A percentile compares a stretch with the other conserved stretches of the same genome.
Conservation (phyloP, 2,888 invertebrate species). For the Epinotia brunnichana region DNA sequence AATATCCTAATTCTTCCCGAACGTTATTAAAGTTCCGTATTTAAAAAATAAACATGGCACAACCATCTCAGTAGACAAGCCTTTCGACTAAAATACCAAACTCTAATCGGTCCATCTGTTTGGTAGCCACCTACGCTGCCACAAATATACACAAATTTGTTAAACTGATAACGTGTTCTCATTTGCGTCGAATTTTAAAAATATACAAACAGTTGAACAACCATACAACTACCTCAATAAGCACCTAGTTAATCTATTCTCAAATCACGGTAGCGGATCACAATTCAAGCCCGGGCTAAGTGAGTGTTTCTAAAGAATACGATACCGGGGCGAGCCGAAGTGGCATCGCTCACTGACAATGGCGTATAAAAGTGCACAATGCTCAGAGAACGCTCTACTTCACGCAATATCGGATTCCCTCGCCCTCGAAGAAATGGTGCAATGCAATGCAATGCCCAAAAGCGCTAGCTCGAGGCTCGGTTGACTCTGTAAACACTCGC, state of each 20-base stretch:
- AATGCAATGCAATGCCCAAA: slow-evolving; percentile 45
- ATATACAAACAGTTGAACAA: neutral
- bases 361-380: slow-evolving; percentile 71
- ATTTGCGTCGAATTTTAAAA: no score
- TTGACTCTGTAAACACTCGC: slow-evolving; percentile 40
- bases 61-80: no score
- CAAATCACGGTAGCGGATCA: slow-evolving; percentile 11
- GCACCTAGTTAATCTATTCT: slow-evolving; percentile 14
- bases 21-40: no score
- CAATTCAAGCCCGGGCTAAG: slow-evolving; percentile 33
- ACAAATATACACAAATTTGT: no score
- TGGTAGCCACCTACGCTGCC: no score
- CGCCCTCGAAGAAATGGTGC: slow-evolving; percentile 53
- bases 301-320: slow-evolving; percentile 54
- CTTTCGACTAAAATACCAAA: no score
- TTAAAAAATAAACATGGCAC: no score
- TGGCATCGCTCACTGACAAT: slow-evolving; percentile 65
- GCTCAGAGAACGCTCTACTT: slow-evolving; percentile 64
- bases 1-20: neutral
- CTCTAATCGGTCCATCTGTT: no score
- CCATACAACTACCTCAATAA: neutral
- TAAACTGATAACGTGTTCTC: no score
- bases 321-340: slow-evolving; percentile 60
- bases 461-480: slow-evolving; percentile 46
- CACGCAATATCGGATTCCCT: slow-evolving; percentile 71